Percentiles rank a stretch among this genome's conserved stretches.
Conservation (phyloP, 2,888 invertebrate genomes). For the Drosophila tanythrix region DNA sequence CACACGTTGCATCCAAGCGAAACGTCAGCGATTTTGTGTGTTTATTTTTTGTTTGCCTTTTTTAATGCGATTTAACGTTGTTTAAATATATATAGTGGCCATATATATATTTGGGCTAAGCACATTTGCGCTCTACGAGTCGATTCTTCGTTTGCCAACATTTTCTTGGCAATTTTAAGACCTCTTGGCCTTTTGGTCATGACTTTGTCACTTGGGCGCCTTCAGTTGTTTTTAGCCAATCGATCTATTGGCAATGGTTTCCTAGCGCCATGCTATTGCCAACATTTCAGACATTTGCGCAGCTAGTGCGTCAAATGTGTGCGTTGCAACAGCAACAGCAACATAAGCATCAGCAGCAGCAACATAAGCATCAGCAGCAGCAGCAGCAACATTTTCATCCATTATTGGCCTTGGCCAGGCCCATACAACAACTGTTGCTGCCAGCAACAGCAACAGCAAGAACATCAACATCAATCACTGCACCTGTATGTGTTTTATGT, state of each 20-base stretch:
- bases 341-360: slow-evolving; percentile 42
- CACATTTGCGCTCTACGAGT: slow-evolving; percentile 27
- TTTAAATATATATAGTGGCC: slow-evolving; percentile 8
- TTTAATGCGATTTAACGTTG: slow-evolving; percentile 48
- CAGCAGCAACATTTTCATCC: slow-evolving; percentile 39
- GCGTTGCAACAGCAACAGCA: slow-evolving; percentile 52
- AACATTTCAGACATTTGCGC: slow-evolving; percentile 73
- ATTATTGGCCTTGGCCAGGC: slow-evolving; percentile 24
- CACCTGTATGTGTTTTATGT: slow-evolving; percentile 55
- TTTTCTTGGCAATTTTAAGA: slow-evolving; percentile 27
- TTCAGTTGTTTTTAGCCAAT: slow-evolving; percentile 54
- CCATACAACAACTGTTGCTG: slow-evolving; percentile 39
- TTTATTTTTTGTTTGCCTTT: slow-evolving; percentile 36
- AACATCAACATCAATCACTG: slow-evolving; percentile 28
- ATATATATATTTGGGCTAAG: slow-evolving; percentile 14
- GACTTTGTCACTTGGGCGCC: slow-evolving; percentile 66
- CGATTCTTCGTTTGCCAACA: neutral
- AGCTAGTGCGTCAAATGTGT: slow-evolving; percentile 71
- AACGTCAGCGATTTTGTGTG: slow-evolving; percentile 38
- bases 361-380: slow-evolving; percentile 37
- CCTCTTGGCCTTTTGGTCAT: slow-evolving; percentile 61
- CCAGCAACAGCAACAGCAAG: slow-evolving; percentile 17
- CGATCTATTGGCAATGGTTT: slow-evolving; percentile 42
- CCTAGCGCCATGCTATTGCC: slow-evolving; percentile 71
- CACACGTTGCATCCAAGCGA: slow-evolving; percentile 39